These are phyloP conservation scores for Antitype chi DNA, from an alignment of 2,888 invertebrate species.

Conservation along the genomic window DNA sequence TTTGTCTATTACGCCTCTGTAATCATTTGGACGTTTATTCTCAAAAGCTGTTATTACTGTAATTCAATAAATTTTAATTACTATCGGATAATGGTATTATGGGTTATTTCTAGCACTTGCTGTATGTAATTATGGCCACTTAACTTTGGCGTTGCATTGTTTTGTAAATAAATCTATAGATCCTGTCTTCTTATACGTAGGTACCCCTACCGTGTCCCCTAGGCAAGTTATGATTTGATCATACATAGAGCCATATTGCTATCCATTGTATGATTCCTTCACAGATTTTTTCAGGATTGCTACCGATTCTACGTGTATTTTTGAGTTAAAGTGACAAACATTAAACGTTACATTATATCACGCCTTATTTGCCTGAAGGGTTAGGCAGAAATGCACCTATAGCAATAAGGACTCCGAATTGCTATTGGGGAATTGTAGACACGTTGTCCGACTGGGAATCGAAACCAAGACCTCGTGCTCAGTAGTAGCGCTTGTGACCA, in stretches of 20 bases:
- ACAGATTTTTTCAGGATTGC: background rate
- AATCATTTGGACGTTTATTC: conserved; percentile 17
- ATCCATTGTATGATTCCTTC: too few relatives aligned
- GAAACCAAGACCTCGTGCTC: too few relatives aligned
- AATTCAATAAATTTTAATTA: conserved; percentile 33
- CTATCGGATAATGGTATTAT: background rate
- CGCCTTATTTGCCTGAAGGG: too few relatives aligned
- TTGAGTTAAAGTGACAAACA: background rate
- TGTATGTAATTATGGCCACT: background rate
- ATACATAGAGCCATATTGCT: too few relatives aligned
- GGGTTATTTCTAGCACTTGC: conserved; percentile 7
- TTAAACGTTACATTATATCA: too few relatives aligned
- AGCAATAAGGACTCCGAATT: too few relatives aligned
- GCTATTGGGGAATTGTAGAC: too few relatives aligned
- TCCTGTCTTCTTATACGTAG: background rate
- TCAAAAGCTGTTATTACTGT: conserved; percentile 38
- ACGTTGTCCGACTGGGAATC: too few relatives aligned
- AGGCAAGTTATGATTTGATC: background rate
- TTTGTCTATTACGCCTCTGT: background rate
- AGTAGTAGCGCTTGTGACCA: too few relatives aligned
- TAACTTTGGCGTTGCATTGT: conserved; percentile 4
- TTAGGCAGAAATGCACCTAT: too few relatives aligned
- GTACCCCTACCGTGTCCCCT: too few relatives aligned
- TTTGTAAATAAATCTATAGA: background rate
- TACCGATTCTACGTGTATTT: background rate